Conservation (phyloP, 2,797 vertebrate genomes). For the Geotria australis region DNA sequence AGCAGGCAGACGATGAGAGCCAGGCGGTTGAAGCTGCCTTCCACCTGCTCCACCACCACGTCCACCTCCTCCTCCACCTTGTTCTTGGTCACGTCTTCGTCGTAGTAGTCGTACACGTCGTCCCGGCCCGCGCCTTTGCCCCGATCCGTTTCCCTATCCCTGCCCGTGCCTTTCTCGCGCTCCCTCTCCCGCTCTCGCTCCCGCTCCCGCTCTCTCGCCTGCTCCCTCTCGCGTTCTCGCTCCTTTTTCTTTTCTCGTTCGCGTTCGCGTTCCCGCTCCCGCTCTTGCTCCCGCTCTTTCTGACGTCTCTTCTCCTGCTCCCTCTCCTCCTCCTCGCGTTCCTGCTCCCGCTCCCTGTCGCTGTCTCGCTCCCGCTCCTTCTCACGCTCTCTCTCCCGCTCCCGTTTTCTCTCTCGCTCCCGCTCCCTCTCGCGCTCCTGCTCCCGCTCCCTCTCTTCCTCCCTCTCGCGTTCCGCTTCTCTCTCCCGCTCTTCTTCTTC, state of each 20-base stretch:
- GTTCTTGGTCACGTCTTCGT: too few species aligned
- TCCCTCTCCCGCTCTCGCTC: too few species aligned
- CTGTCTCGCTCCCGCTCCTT: constrained; percentile 2
- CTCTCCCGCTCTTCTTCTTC: constrained; percentile 8
- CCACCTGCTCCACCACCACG: constrained; percentile 31
- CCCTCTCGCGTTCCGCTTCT: constrained; percentile 5
- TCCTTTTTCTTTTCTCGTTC: constrained; percentile 15
- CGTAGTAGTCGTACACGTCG: too few species aligned
- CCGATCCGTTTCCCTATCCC: too few species aligned
- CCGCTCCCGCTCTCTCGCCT: too few species aligned
- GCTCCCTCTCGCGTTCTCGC: constrained; percentile 4
- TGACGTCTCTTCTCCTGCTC: constrained; percentile 6
- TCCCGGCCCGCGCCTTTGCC: too few species aligned
- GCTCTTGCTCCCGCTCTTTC: background rate
- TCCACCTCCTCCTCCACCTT: too few species aligned
- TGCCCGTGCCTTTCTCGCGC: too few species aligned
- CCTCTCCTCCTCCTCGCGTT: constrained; percentile 13
- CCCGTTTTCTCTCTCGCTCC: constrained; percentile 1
- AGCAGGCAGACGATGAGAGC: constrained; percentile 36
- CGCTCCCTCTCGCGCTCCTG: constrained; percentile 1
- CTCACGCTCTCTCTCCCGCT: constrained; percentile 1
- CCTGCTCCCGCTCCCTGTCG: constrained; percentile 10
- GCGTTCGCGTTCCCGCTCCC: constrained; percentile 14
- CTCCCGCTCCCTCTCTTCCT: constrained; percentile 4
- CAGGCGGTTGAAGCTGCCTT: constrained; percentile 9